Evolutionary conservation across 2,797 vertebrate genomes (phyloP), one percentile per base, ranked within the genome.

Genomic region (Pangasius larnaudii): DNA sequence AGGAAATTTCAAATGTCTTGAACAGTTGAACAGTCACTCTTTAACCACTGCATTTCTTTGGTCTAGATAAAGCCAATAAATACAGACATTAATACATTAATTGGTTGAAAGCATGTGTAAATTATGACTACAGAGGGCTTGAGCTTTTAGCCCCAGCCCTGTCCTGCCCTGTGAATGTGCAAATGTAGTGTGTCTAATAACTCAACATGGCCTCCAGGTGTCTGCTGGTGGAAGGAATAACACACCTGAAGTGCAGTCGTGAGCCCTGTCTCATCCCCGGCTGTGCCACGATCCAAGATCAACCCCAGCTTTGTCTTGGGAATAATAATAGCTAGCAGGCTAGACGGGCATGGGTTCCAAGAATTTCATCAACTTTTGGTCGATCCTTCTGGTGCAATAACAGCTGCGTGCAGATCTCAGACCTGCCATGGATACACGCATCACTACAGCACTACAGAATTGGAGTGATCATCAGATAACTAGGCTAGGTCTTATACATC

Each of bases 241-340:
- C 81, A 67, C 39, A 83, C 81, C 81, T 83, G 59, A 67, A 67
- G 27, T 46, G 42, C 27, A 83, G 42, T 49, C 79, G 79, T 81
- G 79, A 81, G 22, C 79, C 56, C 22, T 14, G 79, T 42, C 39
- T 67, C 81, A 65, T 83, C 81, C 42, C 27, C 16, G 0, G 0
- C 27, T 30, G 42, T 22, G 14, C 1, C 36, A 9, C 58, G 24
- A 5, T 39, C 78, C 80, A 19, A 65, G 39, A 63, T 65, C 39
- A 30, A 49, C 39, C n/a, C 27, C 33, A 61, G 22, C 56, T 61
- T n/a, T 0, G 24, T 65, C 27, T 82, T 49, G 36, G 18, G 30
- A 79, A 78, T 10, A 33, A 56, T 56, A 33, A 78, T 56, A 36
- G 24, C 58, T 18, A 46, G 58, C 24, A 46, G 59, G 7, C 36